phyloP scores from a whole-genome alignment of 2,888 invertebrate species.

The Sarcophaga variegata region DNA sequence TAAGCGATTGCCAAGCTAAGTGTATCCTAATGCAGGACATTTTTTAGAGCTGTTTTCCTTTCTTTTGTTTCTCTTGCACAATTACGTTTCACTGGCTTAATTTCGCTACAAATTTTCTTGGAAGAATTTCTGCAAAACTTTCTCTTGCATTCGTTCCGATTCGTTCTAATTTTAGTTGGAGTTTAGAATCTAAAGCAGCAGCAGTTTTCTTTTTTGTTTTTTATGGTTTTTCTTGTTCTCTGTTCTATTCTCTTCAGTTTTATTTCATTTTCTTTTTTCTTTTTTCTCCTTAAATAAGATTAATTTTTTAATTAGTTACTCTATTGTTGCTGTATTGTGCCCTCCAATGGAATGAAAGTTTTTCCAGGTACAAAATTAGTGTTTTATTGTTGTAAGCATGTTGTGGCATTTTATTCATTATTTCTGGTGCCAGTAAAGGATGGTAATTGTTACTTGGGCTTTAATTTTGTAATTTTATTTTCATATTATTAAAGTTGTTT shows the following conservation, averaged over 20 bases:
- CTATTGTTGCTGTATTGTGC: slow-evolving; percentile 73
- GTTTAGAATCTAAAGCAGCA: slow-evolving; percentile 53
- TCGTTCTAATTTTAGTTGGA: neutral
- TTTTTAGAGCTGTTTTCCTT: neutral
- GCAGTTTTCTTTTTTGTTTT: no score
- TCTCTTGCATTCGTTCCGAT: neutral
- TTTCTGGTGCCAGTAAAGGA: neutral
- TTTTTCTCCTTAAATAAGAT: slow-evolving; percentile 70
- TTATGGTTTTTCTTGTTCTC: no score
- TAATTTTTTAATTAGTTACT: slow-evolving; percentile 80
- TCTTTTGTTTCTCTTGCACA: neutral
- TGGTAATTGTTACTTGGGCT: neutral
- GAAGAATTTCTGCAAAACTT: slow-evolving; percentile 15
- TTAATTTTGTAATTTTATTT: neutral
- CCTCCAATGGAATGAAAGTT: slow-evolving; percentile 15
- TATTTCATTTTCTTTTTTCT: neutral
- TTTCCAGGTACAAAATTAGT: slow-evolving; percentile 62
- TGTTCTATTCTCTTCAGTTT: slow-evolving; percentile 65
- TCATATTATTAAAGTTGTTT: neutral
- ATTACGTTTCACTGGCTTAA: neutral
- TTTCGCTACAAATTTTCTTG: neutral
- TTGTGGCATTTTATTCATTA: slow-evolving; percentile 13
- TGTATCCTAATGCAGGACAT: neutral
- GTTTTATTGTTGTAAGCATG: slow-evolving; percentile 17
- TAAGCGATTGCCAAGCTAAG: neutral